These are phyloP conservation scores for Sardina pilchardus DNA, from an alignment of 2,113 vertebrate genomes.

Conservation along the genomic window DNA sequence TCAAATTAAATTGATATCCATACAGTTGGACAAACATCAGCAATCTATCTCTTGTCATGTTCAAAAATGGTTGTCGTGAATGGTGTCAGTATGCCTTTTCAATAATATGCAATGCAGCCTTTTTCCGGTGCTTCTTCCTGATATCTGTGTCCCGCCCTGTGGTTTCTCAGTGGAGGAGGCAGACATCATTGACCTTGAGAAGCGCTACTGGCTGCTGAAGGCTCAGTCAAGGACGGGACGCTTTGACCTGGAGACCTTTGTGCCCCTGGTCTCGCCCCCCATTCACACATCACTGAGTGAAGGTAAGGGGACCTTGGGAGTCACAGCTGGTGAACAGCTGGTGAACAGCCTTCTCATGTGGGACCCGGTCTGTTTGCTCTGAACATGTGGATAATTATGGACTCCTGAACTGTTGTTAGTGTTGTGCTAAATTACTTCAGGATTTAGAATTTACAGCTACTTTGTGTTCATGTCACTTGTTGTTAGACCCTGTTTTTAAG, in stretches of 20 bases:
- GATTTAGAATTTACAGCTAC: no score
- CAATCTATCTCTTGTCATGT: no score
- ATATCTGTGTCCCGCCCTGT: neutral
- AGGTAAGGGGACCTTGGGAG: constrained; percentile 68
- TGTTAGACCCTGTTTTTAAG: no score
- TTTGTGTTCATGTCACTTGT: neutral
- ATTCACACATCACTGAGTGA: constrained; percentile 83
- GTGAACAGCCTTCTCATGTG: neutral
- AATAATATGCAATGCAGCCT: neutral
- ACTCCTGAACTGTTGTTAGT: no score
- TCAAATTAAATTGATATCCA: no score
- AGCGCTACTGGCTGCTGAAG: constrained; percentile 86
- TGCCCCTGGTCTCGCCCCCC: constrained; percentile 83
- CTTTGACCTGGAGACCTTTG: constrained; percentile 86
- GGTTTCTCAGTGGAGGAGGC: constrained; percentile 81
- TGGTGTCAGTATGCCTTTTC: neutral
- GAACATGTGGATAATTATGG: neutral
- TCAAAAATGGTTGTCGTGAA: neutral
- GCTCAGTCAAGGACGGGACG: constrained; percentile 85
- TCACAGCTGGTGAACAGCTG: neutral
- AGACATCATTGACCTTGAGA: constrained; percentile 86
- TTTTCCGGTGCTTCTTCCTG: neutral
- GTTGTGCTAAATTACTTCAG: no score
- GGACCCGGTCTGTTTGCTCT: neutral
- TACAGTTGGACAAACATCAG: neutral